A percentile compares a stretch with the other conserved stretches of the same genome.
Evolutionary conservation across 35 echinoderm and acorn worm species (phyloP).

Genomic region (Acanthaster planci): DNA sequence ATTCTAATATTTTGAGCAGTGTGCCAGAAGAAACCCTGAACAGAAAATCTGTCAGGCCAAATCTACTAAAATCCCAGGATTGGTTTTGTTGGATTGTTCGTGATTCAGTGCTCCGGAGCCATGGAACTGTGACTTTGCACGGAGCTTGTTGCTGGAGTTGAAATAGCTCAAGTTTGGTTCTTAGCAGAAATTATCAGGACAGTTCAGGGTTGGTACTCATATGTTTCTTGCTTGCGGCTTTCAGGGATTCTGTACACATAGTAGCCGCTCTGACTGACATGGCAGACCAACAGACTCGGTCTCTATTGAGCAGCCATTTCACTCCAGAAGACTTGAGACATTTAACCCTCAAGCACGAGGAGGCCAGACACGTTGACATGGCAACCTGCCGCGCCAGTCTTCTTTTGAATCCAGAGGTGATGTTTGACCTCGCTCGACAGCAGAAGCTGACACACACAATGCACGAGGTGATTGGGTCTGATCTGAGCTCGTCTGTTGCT

Average conservation of each 20-base stretch:
- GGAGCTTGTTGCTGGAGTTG: too few relatives aligned
- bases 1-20: too few relatives aligned
- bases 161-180: too few relatives aligned
- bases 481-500: constrained; percentile 44
- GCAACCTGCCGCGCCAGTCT: background rate
- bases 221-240: constrained; percentile 2
- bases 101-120: too few relatives aligned
- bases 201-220: background rate
- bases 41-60: too few relatives aligned
- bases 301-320: constrained; percentile 5
- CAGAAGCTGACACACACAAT: constrained; percentile 7
- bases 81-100: too few relatives aligned
- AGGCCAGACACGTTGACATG: background rate
- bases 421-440: background rate
- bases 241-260: constrained; percentile 37
- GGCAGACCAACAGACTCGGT: constrained; percentile 21
- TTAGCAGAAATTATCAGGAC: too few relatives aligned
- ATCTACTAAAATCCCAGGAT: too few relatives aligned
- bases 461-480: background rate
- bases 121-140: too few relatives aligned
- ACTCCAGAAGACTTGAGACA: constrained; percentile 22
- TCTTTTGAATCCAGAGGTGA: background rate
- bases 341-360: constrained; percentile 6
- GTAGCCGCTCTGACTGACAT: constrained; percentile 34
- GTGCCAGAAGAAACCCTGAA: too few relatives aligned